Evolutionary conservation across 2,888 invertebrate genomes (phyloP), one percentile per base, ranked within the genome.

Genomic region (Pristionchus entomophagus): DNA sequence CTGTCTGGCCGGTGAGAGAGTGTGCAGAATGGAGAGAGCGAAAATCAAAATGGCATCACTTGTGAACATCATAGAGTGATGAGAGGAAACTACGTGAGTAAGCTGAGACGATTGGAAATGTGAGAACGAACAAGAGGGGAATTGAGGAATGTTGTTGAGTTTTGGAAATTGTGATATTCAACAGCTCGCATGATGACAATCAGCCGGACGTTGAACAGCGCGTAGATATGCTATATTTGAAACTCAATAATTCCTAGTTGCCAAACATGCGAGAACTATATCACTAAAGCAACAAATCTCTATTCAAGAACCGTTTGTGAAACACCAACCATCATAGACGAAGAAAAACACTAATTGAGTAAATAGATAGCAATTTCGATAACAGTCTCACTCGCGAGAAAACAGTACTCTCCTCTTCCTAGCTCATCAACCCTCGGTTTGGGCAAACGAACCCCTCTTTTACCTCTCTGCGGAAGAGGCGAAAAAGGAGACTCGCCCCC

Each of bases 371-470:
- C 62, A 32, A 62, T 62, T 5, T 62, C 32, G 29, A 32, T 56
- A 6, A 2, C 32, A 29, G 32, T 62, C 65, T 65, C 22, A 35
- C 35, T 65, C 65, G 35, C 35, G 12, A 26, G 19, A 65, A 38
- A 38, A 73, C 73, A 73, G 41, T 45, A n/a, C 41, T 10, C n/a
- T 29, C 5, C n/a, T 73, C 73, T 41, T 26, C 41, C 41, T 45
- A 41, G 65, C 32, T 65, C 65, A 65, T 65, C 65, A 65, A 35
- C 32, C 73, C n/a, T 73, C 41, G 41, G 41, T 45, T 73, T 65
- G 41, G 41, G 41, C 45, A 73, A 73, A 73, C 73, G 38, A 73
- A 65, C 65, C 35, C 73, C 41, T 73, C 41, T 32, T 4, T 32
- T 22, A 26, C 73, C 73, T 73, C 22, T 73, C 73, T 26, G 35